Base-by-base conservation (phyloP, 2,113 vertebrate species). In the Blennius ocellaris region DNA sequence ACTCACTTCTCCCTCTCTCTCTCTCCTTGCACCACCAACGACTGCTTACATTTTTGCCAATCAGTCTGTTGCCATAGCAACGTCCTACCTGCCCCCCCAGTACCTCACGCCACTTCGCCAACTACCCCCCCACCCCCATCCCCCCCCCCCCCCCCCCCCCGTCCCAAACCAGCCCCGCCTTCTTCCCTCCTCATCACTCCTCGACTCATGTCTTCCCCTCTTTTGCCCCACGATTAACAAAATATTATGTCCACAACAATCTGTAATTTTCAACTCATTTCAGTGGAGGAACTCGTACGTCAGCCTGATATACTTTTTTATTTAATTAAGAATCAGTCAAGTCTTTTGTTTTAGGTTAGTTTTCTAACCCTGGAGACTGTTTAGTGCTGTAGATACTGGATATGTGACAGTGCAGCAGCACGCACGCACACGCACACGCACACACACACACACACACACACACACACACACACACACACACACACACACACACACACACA, bases 1-100 rank as follows among this genome's bases (percentile, higher is more conserved):
- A 93, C 95, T 95, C 96, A 96, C 95, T 95, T 96, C 95, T 79
- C 75, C 61, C 94, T 60, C 96, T 95, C 94, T 8, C 72, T 53
- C 60, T 96, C 93, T 97, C 94, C 95, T 95, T 95, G 94, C 93
- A 94, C 94, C 94, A 93, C 94, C 94, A 92, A 95, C 94, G 95
- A 96, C 96, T 95, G 96, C 97, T 97, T 96, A 97, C 95, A 96
- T 97, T 97, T 97, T 97, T 97, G 96, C 96, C 97, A 99, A 98
- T 98, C 96, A 98, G 96, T 95, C 96, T 96, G 96, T 98, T 98
- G 94, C 97, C 93, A 96, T 96, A 94, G 95, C 91, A 93, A 97
- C 96, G 56, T 90, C 84, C 85, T 92, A 93, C 92, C 93, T 93
- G 89, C 85, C 90, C 92, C 79, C 41, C 9, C 15, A 0, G 12